A percentile compares a stretch with the other conserved stretches of the same genome.
phyloP scores from a whole-genome alignment of 2,797 vertebrate species.

The Gallirallus australis region DNA sequence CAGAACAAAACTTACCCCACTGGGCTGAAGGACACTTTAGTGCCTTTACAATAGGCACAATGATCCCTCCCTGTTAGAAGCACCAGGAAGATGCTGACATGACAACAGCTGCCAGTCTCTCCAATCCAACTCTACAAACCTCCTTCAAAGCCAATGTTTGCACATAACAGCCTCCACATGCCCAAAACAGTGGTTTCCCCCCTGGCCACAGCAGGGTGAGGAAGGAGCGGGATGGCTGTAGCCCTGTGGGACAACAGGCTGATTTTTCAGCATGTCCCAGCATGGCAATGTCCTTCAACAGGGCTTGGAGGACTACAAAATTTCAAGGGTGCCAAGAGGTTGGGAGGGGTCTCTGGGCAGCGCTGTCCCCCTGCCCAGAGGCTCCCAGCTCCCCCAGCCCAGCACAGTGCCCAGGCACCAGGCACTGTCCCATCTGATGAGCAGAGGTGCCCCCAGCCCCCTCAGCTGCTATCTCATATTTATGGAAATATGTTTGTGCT shows the following conservation, averaged over 20 bases:
- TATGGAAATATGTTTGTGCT: neutral
- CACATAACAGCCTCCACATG: neutral
- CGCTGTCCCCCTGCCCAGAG: neutral
- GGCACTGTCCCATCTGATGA: neutral
- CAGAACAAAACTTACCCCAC: neutral
- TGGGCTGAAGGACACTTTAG: neutral
- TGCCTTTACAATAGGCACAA: neutral
- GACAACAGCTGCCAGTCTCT: neutral
- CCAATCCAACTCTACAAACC: rapidly evolving
- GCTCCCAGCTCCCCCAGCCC: neutral
- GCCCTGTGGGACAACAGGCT: neutral
- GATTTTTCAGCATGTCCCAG: neutral
- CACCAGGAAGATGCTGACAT: neutral
- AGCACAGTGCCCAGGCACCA: neutral
- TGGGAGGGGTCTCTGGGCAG: neutral
- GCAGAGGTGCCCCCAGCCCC: neutral
- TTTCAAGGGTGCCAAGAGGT: neutral
- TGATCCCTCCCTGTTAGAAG: rapidly evolving
- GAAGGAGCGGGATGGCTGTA: neutral
- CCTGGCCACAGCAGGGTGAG: rapidly evolving
- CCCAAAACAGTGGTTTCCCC: neutral
- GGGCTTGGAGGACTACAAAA: neutral
- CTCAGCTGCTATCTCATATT: neutral
- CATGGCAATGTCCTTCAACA: rapidly evolving
- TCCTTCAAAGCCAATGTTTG: neutral